These are phyloP conservation scores for Augiades crinisus DNA, from an alignment of 2,888 invertebrate species.

Conservation along the genomic window DNA sequence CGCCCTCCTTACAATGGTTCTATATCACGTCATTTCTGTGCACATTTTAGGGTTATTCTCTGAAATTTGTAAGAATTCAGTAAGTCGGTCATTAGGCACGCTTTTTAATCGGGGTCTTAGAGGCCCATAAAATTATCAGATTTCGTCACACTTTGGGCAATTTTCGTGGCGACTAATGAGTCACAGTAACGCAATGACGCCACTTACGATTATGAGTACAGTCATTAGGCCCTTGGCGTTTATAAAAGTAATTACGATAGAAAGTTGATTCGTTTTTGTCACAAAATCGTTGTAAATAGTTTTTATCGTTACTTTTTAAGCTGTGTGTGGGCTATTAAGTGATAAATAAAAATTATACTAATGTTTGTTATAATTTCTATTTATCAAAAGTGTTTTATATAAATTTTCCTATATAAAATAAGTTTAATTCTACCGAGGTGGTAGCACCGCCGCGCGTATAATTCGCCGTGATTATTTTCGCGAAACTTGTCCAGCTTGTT, in stretches of 20 bases:
- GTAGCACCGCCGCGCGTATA: no score
- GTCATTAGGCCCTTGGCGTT: slow-evolving; percentile 34
- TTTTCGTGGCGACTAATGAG: slow-evolving; percentile 68
- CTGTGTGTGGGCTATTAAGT: slow-evolving; percentile 14
- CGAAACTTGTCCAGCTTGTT: no score
- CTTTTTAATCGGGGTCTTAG: slow-evolving; percentile 52
- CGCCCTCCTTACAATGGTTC: no score
- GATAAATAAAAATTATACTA: neutral
- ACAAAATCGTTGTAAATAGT: slow-evolving; percentile 44
- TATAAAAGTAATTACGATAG: slow-evolving; percentile 65
- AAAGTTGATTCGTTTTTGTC: slow-evolving; percentile 51
- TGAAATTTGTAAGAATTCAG: slow-evolving; percentile 21
- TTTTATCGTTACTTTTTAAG: slow-evolving; percentile 32
- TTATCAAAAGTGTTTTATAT: neutral
- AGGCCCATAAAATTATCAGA: slow-evolving; percentile 65
- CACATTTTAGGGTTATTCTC: slow-evolving; percentile 3
- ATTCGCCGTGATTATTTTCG: no score
- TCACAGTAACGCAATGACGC: slow-evolving; percentile 61
- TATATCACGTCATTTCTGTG: neutral
- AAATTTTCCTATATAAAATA: no score
- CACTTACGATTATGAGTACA: slow-evolving; percentile 59
- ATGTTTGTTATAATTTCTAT: neutral
- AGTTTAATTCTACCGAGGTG: no score
- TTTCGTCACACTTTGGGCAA: slow-evolving; percentile 73
- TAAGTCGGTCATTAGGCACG: slow-evolving; percentile 46